phyloP scores from a whole-genome alignment of 2,888 invertebrate species.

The Drosophila testacea region DNA sequence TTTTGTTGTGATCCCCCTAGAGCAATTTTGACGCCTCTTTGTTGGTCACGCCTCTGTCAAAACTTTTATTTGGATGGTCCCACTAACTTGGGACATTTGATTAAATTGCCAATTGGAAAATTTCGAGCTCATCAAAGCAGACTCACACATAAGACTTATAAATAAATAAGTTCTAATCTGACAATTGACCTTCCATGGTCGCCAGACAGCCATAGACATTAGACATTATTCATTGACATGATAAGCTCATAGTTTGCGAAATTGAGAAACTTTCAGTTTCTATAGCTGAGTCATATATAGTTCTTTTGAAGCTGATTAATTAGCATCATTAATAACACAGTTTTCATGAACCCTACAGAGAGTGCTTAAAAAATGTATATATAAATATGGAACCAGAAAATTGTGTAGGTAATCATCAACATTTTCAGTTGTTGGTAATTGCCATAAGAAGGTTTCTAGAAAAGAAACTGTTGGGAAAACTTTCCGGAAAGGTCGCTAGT shows the following conservation, averaged over 20 bases:
- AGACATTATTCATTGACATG: constrained; percentile 11
- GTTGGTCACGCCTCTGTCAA: constrained; percentile 18
- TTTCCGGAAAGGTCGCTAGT: too few species aligned
- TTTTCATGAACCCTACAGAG: not conserved
- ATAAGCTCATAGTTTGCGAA: constrained; percentile 39
- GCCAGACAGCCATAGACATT: constrained; percentile 18
- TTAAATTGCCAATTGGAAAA: constrained; percentile 42
- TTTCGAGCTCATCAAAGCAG: constrained; percentile 11
- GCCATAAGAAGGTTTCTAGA: too few species aligned
- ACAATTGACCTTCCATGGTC: constrained; percentile 33
- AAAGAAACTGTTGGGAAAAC: too few species aligned
- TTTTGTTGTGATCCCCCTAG: not conserved
- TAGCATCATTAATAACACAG: not conserved
- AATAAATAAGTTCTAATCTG: constrained; percentile 46
- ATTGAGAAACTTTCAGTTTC: not conserved
- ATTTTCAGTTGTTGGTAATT: too few species aligned
- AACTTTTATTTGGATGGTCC: constrained; percentile 39
- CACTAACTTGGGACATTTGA: constrained; percentile 35
- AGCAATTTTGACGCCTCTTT: constrained; percentile 59
- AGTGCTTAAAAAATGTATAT: not conserved
- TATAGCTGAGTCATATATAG: constrained; percentile 19
- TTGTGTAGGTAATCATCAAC: not conserved
- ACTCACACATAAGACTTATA: constrained; percentile 5
- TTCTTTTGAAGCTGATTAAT: constrained; percentile 3
- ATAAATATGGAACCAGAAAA: too few species aligned